A percentile compares a stretch with the other conserved stretches of the same genome.
These are phyloP conservation scores for Hyles lineata DNA, from an alignment of 2,888 invertebrate genomes.

Conservation along the genomic window DNA sequence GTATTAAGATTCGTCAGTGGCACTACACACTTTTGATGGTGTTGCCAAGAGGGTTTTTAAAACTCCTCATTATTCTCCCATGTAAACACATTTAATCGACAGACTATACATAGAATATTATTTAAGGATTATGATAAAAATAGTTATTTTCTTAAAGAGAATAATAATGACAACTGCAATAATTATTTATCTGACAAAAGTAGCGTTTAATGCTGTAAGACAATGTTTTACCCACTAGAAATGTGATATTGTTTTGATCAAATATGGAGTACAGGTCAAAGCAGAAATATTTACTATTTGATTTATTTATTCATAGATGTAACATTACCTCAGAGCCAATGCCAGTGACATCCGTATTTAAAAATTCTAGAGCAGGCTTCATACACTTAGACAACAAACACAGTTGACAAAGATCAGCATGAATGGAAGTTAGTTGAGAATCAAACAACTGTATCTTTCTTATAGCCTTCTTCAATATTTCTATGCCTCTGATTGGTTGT, in stretches of 20 bases:
- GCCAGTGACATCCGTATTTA: conserved; percentile 96
- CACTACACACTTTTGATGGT: no score
- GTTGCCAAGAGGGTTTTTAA: no score
- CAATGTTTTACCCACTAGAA: neutral
- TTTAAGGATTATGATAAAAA: no score
- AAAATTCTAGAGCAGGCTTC: conserved; percentile 94
- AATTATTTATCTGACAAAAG: no score
- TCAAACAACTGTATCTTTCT: conserved; percentile 94
- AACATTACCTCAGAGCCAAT: conserved; percentile 91
- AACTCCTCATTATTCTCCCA: no score
- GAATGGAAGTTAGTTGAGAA: conserved; percentile 96
- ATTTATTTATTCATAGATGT: conserved; percentile 26
- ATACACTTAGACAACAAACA: conserved; percentile 96
- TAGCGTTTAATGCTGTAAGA: neutral
- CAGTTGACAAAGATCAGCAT: conserved; percentile 96
- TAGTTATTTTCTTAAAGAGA: no score
- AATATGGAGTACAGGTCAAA: conserved; percentile 8
- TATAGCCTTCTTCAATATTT: conserved; percentile 92
- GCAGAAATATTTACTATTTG: conserved; percentile 23
- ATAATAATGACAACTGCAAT: no score
- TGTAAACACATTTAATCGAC: no score
- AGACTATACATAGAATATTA: no score
- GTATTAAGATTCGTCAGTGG: no score
- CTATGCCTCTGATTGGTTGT: conserved; percentile 93
- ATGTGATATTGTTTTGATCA: neutral